These are phyloP conservation scores for Geophilus truncorum DNA, from an alignment of 2,888 invertebrate species.

Conservation along the genomic window DNA sequence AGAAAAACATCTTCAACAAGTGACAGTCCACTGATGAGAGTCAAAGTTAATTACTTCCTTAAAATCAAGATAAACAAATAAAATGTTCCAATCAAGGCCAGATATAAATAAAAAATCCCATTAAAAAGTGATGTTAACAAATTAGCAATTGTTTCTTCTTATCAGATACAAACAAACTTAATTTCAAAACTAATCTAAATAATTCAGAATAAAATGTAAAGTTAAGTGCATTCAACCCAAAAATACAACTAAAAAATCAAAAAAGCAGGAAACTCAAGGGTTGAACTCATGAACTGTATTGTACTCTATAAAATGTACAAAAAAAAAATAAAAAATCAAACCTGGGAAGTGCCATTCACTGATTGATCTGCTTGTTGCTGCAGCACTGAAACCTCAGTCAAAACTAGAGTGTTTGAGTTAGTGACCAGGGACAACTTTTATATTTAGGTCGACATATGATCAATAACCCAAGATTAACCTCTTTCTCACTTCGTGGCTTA, in stretches of 20 bases:
- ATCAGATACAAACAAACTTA: background rate
- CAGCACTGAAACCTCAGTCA: background rate
- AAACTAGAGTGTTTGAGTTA: background rate
- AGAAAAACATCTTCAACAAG: too few relatives aligned
- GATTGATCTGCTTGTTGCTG: background rate
- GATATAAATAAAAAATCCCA: too few relatives aligned
- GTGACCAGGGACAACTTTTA: background rate
- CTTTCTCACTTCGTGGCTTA: background rate
- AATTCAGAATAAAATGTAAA: background rate
- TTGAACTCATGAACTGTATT: background rate
- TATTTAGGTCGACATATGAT: background rate
- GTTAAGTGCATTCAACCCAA: background rate
- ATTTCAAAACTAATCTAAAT: too few relatives aligned
- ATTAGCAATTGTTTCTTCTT: too few relatives aligned
- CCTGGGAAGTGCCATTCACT: background rate
- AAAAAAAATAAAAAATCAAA: background rate
- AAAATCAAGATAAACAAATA: too few relatives aligned
- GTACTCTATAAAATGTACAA: background rate
- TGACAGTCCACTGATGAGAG: too few relatives aligned
- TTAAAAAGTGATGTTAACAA: too few relatives aligned
- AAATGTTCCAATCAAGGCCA: too few relatives aligned
- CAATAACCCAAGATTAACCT: slow-evolving; percentile 11
- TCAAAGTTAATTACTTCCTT: too few relatives aligned
- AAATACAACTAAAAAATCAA: background rate
- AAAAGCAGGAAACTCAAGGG: background rate